These are phyloP conservation scores for Holocentrus rufus DNA, from an alignment of 2,797 vertebrate genomes.

Conservation along the genomic window DNA sequence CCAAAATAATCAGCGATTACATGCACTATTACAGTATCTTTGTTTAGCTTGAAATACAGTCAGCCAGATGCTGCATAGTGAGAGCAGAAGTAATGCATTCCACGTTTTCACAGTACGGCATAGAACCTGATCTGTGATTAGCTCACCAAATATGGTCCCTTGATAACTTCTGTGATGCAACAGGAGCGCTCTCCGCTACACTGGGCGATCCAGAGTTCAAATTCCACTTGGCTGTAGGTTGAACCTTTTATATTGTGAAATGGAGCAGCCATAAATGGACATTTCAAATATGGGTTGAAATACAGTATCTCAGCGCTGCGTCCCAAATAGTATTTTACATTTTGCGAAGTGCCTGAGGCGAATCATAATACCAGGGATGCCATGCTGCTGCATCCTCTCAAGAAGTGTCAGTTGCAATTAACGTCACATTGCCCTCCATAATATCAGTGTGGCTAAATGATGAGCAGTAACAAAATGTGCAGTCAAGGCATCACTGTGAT, in stretches of 20 bases:
- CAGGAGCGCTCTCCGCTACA: slow-evolving; percentile 13
- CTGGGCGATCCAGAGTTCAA: not conserved
- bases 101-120: slow-evolving; percentile 68
- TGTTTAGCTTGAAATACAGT: slow-evolving; percentile 32
- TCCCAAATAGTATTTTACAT: not conserved
- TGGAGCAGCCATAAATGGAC: slow-evolving; percentile 39
- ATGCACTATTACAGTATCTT: not conserved
- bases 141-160: slow-evolving; percentile 69
- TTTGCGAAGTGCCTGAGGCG: not conserved
- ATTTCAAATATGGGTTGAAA: not conserved
- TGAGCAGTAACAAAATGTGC: not conserved
- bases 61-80: slow-evolving; percentile 44
- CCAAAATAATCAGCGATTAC: slow-evolving; percentile 30
- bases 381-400: no score
- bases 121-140: slow-evolving; percentile 53
- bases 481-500: slow-evolving; percentile 4
- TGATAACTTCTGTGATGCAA: slow-evolving; percentile 28
- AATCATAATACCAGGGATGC: no score
- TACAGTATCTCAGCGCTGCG: not conserved
- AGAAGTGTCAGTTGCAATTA: no score
- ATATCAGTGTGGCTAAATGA: no score
- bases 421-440: no score
- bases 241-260: slow-evolving; percentile 1
- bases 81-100: slow-evolving; percentile 60
- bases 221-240: slow-evolving; percentile 29